Evolutionary conservation across 2,797 vertebrate genomes (phyloP).

Genomic region (Masticophis lateralis): DNA sequence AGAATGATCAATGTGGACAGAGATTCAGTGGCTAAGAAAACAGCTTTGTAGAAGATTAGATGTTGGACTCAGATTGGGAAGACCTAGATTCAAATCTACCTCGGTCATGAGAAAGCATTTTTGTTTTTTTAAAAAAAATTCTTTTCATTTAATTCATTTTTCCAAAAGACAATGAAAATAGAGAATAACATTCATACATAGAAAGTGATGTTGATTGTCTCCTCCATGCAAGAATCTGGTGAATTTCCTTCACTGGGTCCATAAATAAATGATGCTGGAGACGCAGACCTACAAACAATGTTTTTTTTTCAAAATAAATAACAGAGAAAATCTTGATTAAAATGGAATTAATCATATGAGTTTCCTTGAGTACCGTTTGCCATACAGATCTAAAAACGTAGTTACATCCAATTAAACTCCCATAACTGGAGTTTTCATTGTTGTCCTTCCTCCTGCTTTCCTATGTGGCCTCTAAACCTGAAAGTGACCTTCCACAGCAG

Average conservation of each 20-base stretch:
- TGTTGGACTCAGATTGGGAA: not conserved
- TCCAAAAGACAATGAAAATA: not conserved
- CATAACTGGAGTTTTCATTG: not conserved
- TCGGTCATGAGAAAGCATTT: not conserved
- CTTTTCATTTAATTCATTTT: constrained; percentile 6
- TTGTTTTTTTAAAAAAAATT: not conserved
- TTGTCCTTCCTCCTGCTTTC: not conserved
- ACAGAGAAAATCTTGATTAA: not conserved
- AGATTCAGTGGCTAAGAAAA: not conserved
- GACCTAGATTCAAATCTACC: not conserved
- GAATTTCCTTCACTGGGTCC: constrained; percentile 73
- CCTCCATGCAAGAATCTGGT: constrained; percentile 74
- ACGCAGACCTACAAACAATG: constrained; percentile 73
- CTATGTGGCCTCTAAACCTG: not conserved
- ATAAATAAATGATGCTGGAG: constrained; percentile 83
- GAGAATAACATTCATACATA: constrained; percentile 74
- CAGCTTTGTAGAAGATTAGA: not conserved
- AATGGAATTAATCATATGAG: not conserved
- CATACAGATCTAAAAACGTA: not conserved
- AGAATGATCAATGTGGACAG: not conserved
- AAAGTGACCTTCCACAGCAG: not conserved
- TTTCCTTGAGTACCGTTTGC: not conserved
- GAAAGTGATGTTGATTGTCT: constrained; percentile 89
- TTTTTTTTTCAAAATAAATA: not conserved
- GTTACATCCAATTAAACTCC: not conserved